Evolutionary conservation across 2,797 vertebrate species (phyloP).

Genomic region (Acrossocheilus wenchowensis): DNA sequence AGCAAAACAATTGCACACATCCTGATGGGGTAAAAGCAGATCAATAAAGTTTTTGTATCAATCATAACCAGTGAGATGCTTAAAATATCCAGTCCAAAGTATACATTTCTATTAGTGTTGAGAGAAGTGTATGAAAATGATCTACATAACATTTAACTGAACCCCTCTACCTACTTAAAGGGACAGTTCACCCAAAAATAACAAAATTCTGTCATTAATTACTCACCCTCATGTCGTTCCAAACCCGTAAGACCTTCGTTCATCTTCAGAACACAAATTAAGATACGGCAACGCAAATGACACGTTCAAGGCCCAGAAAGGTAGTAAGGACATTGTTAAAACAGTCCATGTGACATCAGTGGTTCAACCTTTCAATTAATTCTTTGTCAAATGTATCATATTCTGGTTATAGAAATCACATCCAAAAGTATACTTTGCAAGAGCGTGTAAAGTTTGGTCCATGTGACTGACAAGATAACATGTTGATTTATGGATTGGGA

Average conservation of each 20-base stretch:
- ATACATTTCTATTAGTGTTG: neutral
- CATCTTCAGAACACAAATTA: neutral
- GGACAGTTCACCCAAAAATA: too few species aligned
- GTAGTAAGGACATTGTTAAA: too few species aligned
- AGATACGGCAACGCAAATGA: neutral
- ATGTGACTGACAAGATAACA: too few species aligned
- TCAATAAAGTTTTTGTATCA: constrained; percentile 49
- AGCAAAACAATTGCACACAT: constrained; percentile 43
- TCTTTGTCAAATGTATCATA: too few species aligned
- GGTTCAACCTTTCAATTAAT: neutral
- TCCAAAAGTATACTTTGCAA: too few species aligned
- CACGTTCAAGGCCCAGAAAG: too few species aligned
- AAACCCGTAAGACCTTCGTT: neutral
- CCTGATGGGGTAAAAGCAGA: constrained; percentile 29
- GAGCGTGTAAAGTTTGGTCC: too few species aligned
- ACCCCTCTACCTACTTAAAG: constrained; percentile 63
- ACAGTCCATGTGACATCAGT: neutral
- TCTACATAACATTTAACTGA: constrained; percentile 66
- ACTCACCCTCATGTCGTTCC: neutral
- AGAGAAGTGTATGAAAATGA: constrained; percentile 54
- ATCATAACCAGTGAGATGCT: constrained; percentile 24
- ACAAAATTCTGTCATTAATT: neutral
- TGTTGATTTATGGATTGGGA: too few species aligned
- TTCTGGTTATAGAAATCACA: too few species aligned
- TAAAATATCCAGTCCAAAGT: neutral